Conservation (phyloP, 2,113 vertebrate species). For the Lanius collurio region DNA sequence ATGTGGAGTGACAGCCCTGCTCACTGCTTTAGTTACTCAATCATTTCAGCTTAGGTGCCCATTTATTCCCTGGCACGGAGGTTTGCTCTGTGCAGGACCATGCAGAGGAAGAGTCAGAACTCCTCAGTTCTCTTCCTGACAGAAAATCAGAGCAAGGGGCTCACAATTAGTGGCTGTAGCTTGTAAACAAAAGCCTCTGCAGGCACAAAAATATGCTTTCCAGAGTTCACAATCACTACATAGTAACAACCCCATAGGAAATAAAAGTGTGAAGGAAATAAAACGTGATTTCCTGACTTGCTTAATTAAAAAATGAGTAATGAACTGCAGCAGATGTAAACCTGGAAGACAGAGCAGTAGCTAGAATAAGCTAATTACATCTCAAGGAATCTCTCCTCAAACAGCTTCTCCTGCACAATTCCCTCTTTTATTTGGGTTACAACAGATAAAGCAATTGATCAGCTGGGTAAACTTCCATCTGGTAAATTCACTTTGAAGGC, state of each 20-base stretch:
- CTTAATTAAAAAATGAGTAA: conserved; percentile 48
- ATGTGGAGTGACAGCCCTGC: neutral
- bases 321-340: conserved; percentile 22
- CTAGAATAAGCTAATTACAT: neutral
- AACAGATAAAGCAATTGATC: neutral
- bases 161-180: neutral
- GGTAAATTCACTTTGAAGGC: neutral
- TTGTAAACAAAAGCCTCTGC: neutral
- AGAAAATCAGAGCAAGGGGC: neutral
- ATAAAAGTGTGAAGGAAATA: neutral
- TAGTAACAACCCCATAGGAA: neutral
- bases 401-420: neutral
- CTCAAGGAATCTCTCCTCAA: neutral
- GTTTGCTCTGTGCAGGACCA: rapidly evolving
- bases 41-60: neutral
- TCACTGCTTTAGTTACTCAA: neutral
- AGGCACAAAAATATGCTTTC: neutral
- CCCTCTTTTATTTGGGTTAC: neutral
- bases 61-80: rapidly evolving
- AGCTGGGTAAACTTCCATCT: neutral
- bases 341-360: neutral
- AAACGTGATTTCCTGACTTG: neutral
- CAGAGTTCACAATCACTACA: neutral
- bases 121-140: neutral
- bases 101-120: rapidly evolving